phyloP scores from a whole-genome alignment of 2,113 vertebrate genomes.

The Hippocampus comes region DNA sequence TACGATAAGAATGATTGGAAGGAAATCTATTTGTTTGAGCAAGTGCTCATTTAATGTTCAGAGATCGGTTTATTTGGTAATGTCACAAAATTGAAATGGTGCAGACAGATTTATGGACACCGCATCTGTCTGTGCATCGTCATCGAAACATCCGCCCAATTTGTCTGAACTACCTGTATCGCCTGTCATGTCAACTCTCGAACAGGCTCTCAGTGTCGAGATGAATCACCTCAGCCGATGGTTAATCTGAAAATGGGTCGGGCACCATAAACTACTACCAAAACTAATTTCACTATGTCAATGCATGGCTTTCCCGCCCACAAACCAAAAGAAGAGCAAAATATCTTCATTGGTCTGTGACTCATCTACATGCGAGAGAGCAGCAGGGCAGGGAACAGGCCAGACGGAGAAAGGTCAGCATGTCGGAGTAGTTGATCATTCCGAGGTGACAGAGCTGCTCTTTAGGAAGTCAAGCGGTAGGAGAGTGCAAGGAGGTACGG shows the following conservation, averaged over 20 bases:
- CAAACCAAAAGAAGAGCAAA: conserved; percentile 42
- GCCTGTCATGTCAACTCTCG: conserved; percentile 32
- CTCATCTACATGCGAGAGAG: conserved; percentile 69
- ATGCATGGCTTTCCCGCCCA: conserved; percentile 26
- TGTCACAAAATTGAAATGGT: background rate
- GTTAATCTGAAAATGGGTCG: conserved; percentile 50
- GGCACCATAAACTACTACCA: conserved; percentile 43
- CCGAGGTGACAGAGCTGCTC: conserved; percentile 53
- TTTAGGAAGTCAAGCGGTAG: conserved; percentile 34
- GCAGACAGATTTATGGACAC: conserved; percentile 31
- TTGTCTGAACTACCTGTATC: conserved; percentile 31
- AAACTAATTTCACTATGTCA: conserved; percentile 65
- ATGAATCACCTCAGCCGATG: conserved; percentile 61
- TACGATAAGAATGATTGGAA: background rate
- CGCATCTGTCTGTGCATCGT: conserved; percentile 33
- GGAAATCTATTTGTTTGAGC: background rate
- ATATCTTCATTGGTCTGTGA: conserved; percentile 71
- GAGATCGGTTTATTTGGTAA: background rate
- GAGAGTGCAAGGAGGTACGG: conserved; percentile 8
- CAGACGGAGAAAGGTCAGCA: conserved; percentile 65
- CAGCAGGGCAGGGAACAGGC: conserved; percentile 48
- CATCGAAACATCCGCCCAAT: conserved; percentile 23
- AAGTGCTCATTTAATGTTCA: background rate
- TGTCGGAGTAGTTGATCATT: conserved; percentile 67
- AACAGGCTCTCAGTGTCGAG: conserved; percentile 37